Percentiles rank a stretch among this genome's conserved stretches.
These are phyloP conservation scores for Laticauda laticaudata DNA, from an alignment of 2,113 vertebrate genomes.

Conservation along the genomic window DNA sequence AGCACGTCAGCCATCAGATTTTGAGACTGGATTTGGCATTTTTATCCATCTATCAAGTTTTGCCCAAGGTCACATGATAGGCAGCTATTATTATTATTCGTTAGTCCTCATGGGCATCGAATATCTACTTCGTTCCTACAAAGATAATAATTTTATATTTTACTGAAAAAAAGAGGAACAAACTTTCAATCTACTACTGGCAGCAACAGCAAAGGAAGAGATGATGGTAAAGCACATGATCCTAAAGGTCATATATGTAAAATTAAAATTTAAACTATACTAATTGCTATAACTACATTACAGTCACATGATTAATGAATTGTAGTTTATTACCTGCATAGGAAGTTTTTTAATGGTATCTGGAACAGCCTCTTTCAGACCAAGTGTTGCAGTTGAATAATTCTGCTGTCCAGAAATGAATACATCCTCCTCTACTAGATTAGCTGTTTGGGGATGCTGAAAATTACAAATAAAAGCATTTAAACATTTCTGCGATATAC, in stretches of 20 bases:
- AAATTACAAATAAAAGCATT: conserved; percentile 49
- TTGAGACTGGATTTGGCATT: neutral
- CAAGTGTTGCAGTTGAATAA: conserved; percentile 71
- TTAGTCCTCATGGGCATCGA: neutral
- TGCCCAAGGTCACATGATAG: neutral
- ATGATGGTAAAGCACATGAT: neutral
- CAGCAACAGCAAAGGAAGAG: neutral
- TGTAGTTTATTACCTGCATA: conserved; percentile 57
- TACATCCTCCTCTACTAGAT: conserved; percentile 80
- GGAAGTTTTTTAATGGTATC: conserved; percentile 89
- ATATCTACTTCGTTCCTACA: neutral
- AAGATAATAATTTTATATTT: neutral
- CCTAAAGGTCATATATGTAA: neutral
- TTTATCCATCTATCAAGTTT: neutral
- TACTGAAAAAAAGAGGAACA: neutral
- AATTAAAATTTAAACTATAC: neutral
- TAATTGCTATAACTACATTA: neutral
- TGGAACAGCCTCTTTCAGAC: conserved; percentile 72
- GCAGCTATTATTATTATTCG: neutral
- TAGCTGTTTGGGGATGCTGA: conserved; percentile 69
- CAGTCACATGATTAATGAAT: neutral
- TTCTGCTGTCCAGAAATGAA: conserved; percentile 83
- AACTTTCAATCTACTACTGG: neutral
- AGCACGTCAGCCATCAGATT: neutral
- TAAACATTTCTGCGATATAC: conserved; percentile 37